Evolutionary conservation across 1,140 invertebrate species (phyloP).

Genomic region (Calosoma granatense): DNA sequence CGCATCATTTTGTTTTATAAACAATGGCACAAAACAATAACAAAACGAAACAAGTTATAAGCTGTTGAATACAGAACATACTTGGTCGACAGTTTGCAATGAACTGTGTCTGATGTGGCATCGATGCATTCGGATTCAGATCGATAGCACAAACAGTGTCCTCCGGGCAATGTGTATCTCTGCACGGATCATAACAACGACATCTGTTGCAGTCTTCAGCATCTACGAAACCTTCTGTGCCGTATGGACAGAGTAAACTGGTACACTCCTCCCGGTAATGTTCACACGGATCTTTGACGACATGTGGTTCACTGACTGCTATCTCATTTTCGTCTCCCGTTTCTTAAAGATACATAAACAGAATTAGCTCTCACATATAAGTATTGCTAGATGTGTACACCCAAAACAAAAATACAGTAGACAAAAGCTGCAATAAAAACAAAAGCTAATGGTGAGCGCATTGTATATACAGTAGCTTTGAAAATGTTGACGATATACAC

Average conservation of each 20-base stretch:
- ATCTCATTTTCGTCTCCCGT: conserved; percentile 10
- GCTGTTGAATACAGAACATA: too few species aligned
- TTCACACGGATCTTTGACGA: conserved; percentile 41
- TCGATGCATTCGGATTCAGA: conserved; percentile 37
- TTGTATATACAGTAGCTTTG: too few species aligned
- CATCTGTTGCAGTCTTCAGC: conserved; percentile 59
- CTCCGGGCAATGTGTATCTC: conserved; percentile 46
- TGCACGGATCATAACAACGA: conserved; percentile 67
- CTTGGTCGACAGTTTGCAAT: conserved; percentile 52
- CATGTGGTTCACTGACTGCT: conserved; percentile 26
- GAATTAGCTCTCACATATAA: neutral
- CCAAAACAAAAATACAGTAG: neutral
- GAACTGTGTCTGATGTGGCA: conserved; percentile 34
- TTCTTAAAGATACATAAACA: neutral
- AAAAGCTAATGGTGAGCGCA: too few species aligned
- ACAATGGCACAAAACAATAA: too few species aligned
- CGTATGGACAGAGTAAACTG: conserved; percentile 59
- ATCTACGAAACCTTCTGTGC: conserved; percentile 58
- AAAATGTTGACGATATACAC: too few species aligned
- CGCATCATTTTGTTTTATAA: too few species aligned
- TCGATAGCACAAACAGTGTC: conserved; percentile 58
- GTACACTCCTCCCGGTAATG: conserved; percentile 46
- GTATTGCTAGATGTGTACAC: neutral
- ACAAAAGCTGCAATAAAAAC: neutral
- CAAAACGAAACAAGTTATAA: too few species aligned